Base-by-base conservation (phyloP, 2,113 vertebrate genomes). In the Serinus canaria region DNA sequence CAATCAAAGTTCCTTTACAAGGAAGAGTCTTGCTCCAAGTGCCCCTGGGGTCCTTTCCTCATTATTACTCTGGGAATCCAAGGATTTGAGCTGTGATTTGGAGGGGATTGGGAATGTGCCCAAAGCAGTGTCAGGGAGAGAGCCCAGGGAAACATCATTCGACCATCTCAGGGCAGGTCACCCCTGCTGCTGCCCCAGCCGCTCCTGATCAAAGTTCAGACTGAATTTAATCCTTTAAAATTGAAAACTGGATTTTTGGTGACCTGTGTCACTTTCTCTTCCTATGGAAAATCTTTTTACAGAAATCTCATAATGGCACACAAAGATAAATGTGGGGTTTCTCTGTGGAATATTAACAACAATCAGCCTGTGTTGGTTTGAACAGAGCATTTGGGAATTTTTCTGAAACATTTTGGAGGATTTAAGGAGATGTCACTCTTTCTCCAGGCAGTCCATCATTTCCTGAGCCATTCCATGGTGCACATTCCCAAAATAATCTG, bases 381-480 rank as follows among this genome's bases (percentile, higher is more conserved):
- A 66, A 58, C 31, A 15, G 67, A 94, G 68, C 43, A 64, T 62
- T 73, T 90, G 85, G 68, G 85, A 92, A 80, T 94, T 62, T 43
- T 80, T 73, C 62, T 1, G 30, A 80, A 88, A 83, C 23, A 5
- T 23, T 90, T 14, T 33, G 41, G 63, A 90, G 72, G 75, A 81
- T 52, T 87, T 16, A 37, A 49, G 83, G 92, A 78, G 15, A 23
- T 60, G 78, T 39, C 91, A 94, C 53, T 87, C 64, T 52, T 82
- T 46, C 74, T 63, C 15, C 35, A 83, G 80, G 83, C 86, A 94
- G 72, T 84, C 83, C 95, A 84, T 81, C 77, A 85, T 28, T 85
- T 91, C 78, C 70, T 63, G 86, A 43, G 86, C 86, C 0, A 2
- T 33, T 79, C 87, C 13, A 2, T 3, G 3, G 41, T 28, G 30